Percentiles rank a stretch among this genome's conserved stretches.
Evolutionary conservation across 92 coral and sea anemone species (phyloP).

Genomic region (Micromussa lordhowensis): DNA sequence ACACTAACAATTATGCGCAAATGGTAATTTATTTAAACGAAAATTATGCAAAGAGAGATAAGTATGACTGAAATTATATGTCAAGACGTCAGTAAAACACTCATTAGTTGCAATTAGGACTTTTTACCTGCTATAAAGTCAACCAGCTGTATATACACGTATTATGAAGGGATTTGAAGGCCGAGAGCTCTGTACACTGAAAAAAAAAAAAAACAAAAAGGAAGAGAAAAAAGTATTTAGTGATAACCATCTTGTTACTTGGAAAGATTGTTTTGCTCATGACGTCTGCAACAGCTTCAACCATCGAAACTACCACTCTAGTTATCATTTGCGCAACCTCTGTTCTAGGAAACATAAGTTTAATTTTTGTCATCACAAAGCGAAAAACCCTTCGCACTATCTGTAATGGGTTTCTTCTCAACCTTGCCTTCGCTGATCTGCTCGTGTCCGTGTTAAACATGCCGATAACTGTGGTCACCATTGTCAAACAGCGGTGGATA

Average conservation of each 20-base stretch:
- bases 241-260: not conserved
- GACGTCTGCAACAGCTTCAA: not conserved
- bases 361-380: constrained; percentile 58
- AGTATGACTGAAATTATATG: not conserved
- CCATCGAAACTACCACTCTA: constrained; percentile 61
- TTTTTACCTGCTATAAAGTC: not conserved
- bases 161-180: not conserved
- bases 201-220: not conserved
- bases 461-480: constrained; percentile 74
- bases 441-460: constrained; percentile 75
- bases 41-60: not conserved
- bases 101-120: not conserved
- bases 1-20: not conserved
- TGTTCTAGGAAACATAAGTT: constrained; percentile 59
- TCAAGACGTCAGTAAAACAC: not conserved
- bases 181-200: not conserved
- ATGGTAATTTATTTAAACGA: not conserved
- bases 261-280: not conserved
- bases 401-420: constrained; percentile 73
- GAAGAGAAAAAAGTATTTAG: too few species aligned
- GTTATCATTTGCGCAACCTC: constrained; percentile 64
- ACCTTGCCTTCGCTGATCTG: constrained; percentile 77
- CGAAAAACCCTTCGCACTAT: constrained; percentile 61
- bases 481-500: constrained; percentile 65
- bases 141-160: not conserved